Base-by-base conservation (phyloP, 1,140 invertebrate species). In the Sitodiplosis mosellana region DNA sequence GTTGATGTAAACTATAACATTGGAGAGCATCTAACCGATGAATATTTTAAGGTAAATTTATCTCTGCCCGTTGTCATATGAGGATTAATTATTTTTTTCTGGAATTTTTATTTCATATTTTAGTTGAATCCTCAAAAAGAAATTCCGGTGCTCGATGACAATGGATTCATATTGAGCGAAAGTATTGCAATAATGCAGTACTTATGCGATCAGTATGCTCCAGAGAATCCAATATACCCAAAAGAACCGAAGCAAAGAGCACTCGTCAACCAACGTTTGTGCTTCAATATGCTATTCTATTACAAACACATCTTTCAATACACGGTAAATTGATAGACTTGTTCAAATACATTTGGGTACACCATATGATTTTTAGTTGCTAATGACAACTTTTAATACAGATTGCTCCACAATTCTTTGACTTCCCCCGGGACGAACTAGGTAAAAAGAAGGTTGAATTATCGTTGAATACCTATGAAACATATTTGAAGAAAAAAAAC, bases 91-190 rank as follows among this genome's bases (percentile, higher is more conserved):
- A n/a, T n/a, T n/a, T n/a, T n/a, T n/a, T n/a, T n/a, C n/a, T n/a
- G n/a, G n/a, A n/a, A 36, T 36, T 36, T 36, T 6, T 20, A 47
- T 43, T 49, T 49, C 49, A 33, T 47, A 44, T 47, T 68, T 36
- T 58, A 83, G 81, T 70, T 78, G 63, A 83, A 83, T 68, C 81
- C 81, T 2, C 81, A 85, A 66, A 82, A 81, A 60, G 81, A 84
- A 65, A 80, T 84, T 52, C 81, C 81, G 0, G 76, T 82, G 0
- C 59, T 85, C 45, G 76, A 83, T 45, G 81, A 85, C 52, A 69
- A 77, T 54, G 81, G 80, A 17, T 78, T 84, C 53, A 66, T 70
- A 47, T 62, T 85, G 40, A 71, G 80, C 17, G 81, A 85, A 63
- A 83, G 80, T 54, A 78, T 80, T 52, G 82, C 83, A 0, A 85